A percentile compares a stretch with the other conserved stretches of the same genome.
phyloP scores from a whole-genome alignment of 64 coral and sea anemone genomes.

The Trachythela sp. region DNA sequence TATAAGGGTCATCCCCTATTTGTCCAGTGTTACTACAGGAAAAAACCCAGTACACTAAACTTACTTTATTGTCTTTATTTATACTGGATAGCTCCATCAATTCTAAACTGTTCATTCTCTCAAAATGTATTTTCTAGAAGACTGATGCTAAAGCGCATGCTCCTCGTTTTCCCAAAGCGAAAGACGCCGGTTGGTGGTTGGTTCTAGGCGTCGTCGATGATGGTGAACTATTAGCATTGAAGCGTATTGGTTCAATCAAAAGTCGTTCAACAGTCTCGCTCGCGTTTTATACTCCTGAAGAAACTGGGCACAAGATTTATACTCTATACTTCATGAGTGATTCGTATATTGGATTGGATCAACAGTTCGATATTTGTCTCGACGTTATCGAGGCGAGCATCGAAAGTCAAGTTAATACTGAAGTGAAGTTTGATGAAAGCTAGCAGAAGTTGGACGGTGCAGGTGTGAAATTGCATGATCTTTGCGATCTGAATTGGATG shows the following conservation, averaged over 20 bases:
- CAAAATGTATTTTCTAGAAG: constrained; percentile 21
- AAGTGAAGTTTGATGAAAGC: constrained; percentile 18
- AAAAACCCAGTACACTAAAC: too few relatives aligned
- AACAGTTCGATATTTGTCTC: constrained; percentile 77
- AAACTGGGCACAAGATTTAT: constrained; percentile 62
- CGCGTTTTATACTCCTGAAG: constrained; percentile 81
- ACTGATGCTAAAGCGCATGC: constrained; percentile 75
- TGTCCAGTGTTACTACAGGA: too few relatives aligned
- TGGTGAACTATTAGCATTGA: constrained; percentile 85
- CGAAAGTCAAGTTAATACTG: constrained; percentile 74
- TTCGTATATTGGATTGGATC: constrained; percentile 89
- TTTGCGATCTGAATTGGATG: too few relatives aligned
- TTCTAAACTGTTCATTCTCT: neutral
- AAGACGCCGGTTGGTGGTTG: constrained; percentile 84
- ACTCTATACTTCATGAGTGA: constrained; percentile 87
- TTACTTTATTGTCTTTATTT: neutral
- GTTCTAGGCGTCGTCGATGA: constrained; percentile 80
- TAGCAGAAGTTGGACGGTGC: neutral
- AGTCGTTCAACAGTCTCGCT: constrained; percentile 42
- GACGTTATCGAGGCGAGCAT: constrained; percentile 73
- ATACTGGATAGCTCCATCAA: neutral
- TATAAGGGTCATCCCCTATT: too few relatives aligned
- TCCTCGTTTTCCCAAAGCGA: constrained; percentile 79
- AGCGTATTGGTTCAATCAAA: constrained; percentile 60
- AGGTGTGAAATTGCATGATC: neutral